A percentile compares a stretch with the other conserved stretches of the same genome.
Conservation (phyloP, 2,888 invertebrate genomes). For the Diarsia dahlii region DNA sequence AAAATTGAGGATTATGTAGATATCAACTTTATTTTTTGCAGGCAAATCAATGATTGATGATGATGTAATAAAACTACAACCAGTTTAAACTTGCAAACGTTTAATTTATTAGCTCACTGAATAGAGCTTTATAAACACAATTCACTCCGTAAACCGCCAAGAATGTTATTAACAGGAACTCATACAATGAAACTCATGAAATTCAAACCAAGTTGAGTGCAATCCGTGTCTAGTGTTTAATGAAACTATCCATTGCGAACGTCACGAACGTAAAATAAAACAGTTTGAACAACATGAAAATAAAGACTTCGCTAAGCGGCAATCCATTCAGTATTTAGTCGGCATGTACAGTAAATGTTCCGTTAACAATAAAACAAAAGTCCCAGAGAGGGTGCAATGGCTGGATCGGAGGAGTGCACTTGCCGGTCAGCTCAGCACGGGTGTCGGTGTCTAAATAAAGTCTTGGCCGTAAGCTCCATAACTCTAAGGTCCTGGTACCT, state of each 20-base stretch:
- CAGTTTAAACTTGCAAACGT: constrained; percentile 16
- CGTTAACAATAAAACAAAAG: constrained; percentile 75
- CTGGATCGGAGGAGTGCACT: constrained; percentile 43
- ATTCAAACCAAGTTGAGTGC: constrained; percentile 46
- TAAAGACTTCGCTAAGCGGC: constrained; percentile 62
- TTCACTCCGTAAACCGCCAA: background rate
- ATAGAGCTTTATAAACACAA: constrained; percentile 5
- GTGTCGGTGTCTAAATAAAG: constrained; percentile 43
- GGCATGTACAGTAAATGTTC: constrained; percentile 74
- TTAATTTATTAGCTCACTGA: constrained; percentile 7
- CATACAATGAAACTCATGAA: constrained; percentile 31
- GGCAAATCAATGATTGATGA: background rate
- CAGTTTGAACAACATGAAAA: constrained; percentile 65
- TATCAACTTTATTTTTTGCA: constrained; percentile 19
- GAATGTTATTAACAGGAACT: constrained; percentile 10
- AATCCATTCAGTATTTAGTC: constrained; percentile 70
- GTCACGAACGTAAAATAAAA: constrained; percentile 73
- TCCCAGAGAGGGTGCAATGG: constrained; percentile 35
- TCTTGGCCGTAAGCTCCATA: constrained; percentile 47
- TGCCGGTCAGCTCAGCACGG: constrained; percentile 31
- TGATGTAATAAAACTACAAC: constrained; percentile 23
- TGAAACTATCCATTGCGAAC: constrained; percentile 69
- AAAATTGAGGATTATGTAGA: constrained; percentile 18
- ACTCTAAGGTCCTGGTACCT: constrained; percentile 58
- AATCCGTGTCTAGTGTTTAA: constrained; percentile 59